A percentile compares a stretch with the other conserved stretches of the same genome.
These are phyloP conservation scores for Lithophane leautieri DNA, from an alignment of 2,888 invertebrate species.

Conservation along the genomic window DNA sequence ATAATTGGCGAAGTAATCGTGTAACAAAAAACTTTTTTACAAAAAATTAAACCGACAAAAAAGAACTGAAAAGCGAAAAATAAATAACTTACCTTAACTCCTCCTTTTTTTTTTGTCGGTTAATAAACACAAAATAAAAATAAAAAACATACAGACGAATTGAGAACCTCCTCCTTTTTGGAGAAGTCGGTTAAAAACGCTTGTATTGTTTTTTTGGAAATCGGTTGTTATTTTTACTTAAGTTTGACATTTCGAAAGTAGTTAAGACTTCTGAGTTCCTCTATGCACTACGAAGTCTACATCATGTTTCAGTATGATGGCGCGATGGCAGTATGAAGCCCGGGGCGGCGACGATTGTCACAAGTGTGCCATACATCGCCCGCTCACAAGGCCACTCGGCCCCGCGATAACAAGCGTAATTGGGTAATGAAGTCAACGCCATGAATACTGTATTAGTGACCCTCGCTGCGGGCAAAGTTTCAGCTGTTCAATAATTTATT, in stretches of 20 bases:
- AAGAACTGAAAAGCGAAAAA: too few species aligned
- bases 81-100: too few species aligned
- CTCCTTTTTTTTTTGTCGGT: too few species aligned
- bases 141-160: too few species aligned
- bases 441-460: constrained; percentile 65
- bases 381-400: constrained; percentile 17
- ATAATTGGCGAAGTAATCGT: too few species aligned
- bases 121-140: too few species aligned
- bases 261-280: background rate
- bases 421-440: constrained; percentile 64
- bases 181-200: too few species aligned
- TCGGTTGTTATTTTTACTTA: background rate
- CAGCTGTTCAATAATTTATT: constrained; percentile 57
- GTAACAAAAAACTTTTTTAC: too few species aligned
- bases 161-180: too few species aligned
- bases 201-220: too few species aligned
- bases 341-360: constrained; percentile 35
- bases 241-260: background rate
- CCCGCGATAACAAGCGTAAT: constrained; percentile 61
- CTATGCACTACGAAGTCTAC: background rate
- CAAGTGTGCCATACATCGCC: constrained; percentile 46
- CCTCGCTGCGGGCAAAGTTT: constrained; percentile 48
- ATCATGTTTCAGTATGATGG: background rate
- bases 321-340: constrained; percentile 5
- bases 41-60: too few species aligned